These are phyloP conservation scores for Botia kubotai DNA, from an alignment of 2,797 vertebrate genomes.

Conservation along the genomic window DNA sequence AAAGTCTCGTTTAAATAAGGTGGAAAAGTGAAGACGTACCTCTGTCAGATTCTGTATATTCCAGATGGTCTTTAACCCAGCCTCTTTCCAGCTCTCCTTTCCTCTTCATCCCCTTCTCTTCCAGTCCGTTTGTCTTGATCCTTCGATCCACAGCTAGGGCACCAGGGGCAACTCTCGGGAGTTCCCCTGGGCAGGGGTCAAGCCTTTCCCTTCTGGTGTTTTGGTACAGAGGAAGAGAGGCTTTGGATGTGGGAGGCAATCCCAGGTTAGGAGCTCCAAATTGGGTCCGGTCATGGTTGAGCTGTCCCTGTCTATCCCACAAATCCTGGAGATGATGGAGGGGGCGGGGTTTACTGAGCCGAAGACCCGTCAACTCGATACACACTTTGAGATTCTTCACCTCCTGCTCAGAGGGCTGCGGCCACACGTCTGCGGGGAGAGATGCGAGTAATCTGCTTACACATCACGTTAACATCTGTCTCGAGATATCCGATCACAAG, in stretches of 20 bases:
- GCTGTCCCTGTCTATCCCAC: conserved; percentile 81
- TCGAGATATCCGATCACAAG: conserved; percentile 4
- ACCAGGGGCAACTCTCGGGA: conserved; percentile 67
- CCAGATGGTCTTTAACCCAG: conserved; percentile 88
- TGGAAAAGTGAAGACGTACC: conserved; percentile 70
- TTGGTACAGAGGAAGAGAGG: conserved; percentile 69
- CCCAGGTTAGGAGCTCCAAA: conserved; percentile 35
- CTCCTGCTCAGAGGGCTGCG: conserved; percentile 85
- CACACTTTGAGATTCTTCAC: conserved; percentile 98
- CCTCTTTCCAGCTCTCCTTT: conserved; percentile 90
- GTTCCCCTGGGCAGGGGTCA: conserved; percentile 76
- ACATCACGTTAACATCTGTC: conserved; percentile 19
- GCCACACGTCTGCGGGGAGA: conserved; percentile 81
- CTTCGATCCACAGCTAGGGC: conserved; percentile 71
- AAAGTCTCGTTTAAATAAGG: conserved; percentile 3
- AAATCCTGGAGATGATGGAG: conserved; percentile 87
- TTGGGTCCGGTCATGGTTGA: conserved; percentile 77
- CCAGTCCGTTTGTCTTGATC: conserved; percentile 81
- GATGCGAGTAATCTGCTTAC: conserved; percentile 60
- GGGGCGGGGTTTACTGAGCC: conserved; percentile 91
- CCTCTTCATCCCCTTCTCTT: conserved; percentile 85
- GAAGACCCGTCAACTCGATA: conserved; percentile 96
- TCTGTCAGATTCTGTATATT: conserved; percentile 79
- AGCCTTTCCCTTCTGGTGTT: conserved; percentile 82
- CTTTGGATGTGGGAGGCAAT: conserved; percentile 31